Percentiles rank a stretch among this genome's conserved stretches.
Evolutionary conservation across 2,113 vertebrate genomes (phyloP).

Genomic region (Talpa occidentalis): DNA sequence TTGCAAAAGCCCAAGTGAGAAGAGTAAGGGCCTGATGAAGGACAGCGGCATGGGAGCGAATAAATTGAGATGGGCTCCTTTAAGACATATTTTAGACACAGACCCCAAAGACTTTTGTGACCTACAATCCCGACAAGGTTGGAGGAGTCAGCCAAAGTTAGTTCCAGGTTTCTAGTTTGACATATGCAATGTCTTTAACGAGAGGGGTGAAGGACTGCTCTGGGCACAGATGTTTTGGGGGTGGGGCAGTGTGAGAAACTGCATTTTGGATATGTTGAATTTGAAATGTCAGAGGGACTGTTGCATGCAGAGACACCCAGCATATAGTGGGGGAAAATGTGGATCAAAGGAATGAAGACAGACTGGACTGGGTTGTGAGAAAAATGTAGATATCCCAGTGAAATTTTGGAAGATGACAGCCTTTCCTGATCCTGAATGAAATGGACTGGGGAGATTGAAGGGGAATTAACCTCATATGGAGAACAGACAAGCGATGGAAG

Average conservation of each 20-base stretch:
- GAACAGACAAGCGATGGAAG: background rate
- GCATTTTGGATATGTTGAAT: background rate
- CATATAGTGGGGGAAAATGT: background rate
- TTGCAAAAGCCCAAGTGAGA: background rate
- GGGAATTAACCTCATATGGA: background rate
- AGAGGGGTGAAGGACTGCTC: background rate
- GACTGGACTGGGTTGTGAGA: background rate
- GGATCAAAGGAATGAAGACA: background rate
- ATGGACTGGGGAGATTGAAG: background rate
- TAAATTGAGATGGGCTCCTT: background rate
- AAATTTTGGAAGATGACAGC: background rate
- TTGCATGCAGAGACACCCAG: background rate
- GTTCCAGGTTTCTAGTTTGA: background rate
- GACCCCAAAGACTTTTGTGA: background rate
- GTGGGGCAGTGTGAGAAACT: background rate
- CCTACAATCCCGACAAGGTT: background rate
- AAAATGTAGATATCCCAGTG: background rate
- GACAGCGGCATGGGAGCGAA: background rate
- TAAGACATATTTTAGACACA: background rate
- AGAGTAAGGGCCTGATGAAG: background rate
- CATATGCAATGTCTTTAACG: background rate
- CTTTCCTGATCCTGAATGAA: background rate
- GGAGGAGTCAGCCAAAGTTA: background rate
- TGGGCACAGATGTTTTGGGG: background rate
- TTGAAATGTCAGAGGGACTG: background rate